A percentile compares a stretch with the other conserved stretches of the same genome.
phyloP scores from a whole-genome alignment of 1,140 invertebrate genomes.

The Hirudo medicinalis region DNA sequence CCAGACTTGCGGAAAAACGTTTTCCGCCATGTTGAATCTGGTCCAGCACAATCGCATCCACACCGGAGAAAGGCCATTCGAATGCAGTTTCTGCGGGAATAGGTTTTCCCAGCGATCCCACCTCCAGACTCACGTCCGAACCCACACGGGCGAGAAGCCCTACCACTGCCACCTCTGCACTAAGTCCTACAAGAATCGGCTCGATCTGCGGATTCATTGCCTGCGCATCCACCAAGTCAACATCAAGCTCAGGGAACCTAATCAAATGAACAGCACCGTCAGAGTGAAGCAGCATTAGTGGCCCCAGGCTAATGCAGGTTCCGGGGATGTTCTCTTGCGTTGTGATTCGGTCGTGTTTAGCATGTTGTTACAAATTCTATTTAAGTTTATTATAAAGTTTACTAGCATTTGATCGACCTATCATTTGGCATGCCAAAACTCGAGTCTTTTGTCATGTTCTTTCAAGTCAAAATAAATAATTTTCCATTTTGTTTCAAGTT shows the following conservation, averaged over 20 bases:
- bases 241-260: conserved; percentile 11
- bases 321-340: background rate
- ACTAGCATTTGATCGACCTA: background rate
- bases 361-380: conserved; percentile 2
- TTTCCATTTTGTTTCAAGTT: too few relatives aligned
- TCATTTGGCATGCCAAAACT: background rate
- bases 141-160: conserved; percentile 78
- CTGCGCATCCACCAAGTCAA: conserved; percentile 16
- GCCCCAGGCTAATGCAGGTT: background rate
- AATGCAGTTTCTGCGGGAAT: conserved; percentile 86
- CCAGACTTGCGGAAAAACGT: conserved; percentile 52
- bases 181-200: conserved; percentile 33
- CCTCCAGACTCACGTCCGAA: conserved; percentile 94
- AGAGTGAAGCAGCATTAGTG: background rate
- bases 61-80: conserved; percentile 80
- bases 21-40: conserved; percentile 81
- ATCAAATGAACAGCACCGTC: background rate
- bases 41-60: conserved; percentile 90
- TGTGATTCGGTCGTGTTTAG: background rate
- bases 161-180: conserved; percentile 65
- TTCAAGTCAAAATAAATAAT: too few relatives aligned
- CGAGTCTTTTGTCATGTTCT: too few relatives aligned
- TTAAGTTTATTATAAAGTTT: background rate
- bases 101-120: conserved; percentile 88
- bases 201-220: conserved; percentile 12